Percentiles rank a stretch among this genome's conserved stretches.
Evolutionary conservation across 2,113 vertebrate species (phyloP).

Genomic region (Eublepharis macularius): DNA sequence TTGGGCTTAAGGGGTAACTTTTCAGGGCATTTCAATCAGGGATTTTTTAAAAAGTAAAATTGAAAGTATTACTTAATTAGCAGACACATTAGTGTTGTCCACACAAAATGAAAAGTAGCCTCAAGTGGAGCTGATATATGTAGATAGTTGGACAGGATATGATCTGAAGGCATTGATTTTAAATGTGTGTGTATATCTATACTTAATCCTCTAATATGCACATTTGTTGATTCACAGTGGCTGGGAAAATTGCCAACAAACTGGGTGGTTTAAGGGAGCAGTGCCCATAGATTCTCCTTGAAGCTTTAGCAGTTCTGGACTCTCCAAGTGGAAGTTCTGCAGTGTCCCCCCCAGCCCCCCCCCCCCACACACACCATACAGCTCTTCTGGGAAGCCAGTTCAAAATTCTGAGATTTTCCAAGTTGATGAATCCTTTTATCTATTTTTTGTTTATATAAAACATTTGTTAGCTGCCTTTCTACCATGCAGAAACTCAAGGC

Average conservation of each 20-base stretch:
- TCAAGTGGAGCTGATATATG: not conserved
- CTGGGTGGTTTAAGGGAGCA: not conserved
- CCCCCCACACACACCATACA: not conserved
- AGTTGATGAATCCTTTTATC: not conserved
- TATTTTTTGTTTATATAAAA: no score
- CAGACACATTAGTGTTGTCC: not conserved
- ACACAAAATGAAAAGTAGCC: not conserved
- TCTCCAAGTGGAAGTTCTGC: not conserved
- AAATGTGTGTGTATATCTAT: not conserved
- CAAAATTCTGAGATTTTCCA: not conserved
- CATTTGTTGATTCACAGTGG: not conserved
- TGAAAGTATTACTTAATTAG: no score
- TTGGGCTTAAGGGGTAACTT: not conserved
- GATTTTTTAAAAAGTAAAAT: not conserved
- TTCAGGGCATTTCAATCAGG: not conserved
- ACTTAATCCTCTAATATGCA: not conserved
- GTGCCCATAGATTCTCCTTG: not conserved
- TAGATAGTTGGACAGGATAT: not conserved
- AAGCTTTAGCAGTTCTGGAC: not conserved
- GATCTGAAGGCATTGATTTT: not conserved
- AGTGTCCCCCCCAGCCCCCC: no score
- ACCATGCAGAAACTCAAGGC: no score
- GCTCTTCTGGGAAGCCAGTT: not conserved
- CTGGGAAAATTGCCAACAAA: not conserved
- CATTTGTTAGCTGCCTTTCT: no score